These are phyloP conservation scores for Lipophrys pholis DNA, from an alignment of 2,113 vertebrate genomes.

Conservation along the genomic window DNA sequence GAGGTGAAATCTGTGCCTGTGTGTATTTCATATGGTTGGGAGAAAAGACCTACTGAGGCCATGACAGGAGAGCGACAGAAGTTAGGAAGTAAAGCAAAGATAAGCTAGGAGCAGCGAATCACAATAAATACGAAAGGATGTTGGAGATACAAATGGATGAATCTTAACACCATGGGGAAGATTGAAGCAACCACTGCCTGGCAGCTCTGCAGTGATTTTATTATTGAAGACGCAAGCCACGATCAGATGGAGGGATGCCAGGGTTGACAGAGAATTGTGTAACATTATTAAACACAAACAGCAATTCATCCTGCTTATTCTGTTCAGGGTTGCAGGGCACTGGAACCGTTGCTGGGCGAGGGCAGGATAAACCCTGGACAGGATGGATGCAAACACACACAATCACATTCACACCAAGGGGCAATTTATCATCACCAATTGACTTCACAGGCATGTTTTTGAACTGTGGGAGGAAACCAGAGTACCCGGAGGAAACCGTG, in stretches of 20 bases:
- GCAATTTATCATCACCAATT: too few relatives aligned
- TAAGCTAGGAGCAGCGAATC: conserved; percentile 14
- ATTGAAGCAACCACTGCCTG: conserved; percentile 30
- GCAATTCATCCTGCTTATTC: too few relatives aligned
- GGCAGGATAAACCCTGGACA: too few relatives aligned
- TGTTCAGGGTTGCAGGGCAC: too few relatives aligned
- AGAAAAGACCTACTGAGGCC: conserved; percentile 17
- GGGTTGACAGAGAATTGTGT: too few relatives aligned
- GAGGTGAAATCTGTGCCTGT: conserved; percentile 14
- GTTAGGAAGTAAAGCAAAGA: conserved; percentile 28
- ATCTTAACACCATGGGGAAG: conserved; percentile 9
- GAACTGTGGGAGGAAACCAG: too few relatives aligned
- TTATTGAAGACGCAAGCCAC: conserved; percentile 34
- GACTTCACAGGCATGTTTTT: too few relatives aligned
- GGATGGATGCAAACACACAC: too few relatives aligned
- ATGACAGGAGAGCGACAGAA: conserved; percentile 18
- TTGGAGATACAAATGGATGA: conserved; percentile 29
- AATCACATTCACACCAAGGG: too few relatives aligned
- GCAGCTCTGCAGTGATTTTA: conserved; percentile 41
- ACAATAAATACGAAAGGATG: conserved; percentile 23
- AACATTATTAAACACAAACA: too few relatives aligned
- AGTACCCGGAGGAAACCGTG: too few relatives aligned
- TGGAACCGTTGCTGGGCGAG: too few relatives aligned
- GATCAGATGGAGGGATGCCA: conserved; percentile 32
- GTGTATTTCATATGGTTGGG: conserved; percentile 1